A percentile compares a stretch with the other conserved stretches of the same genome.
These are phyloP conservation scores for Lysandra coridon DNA, from an alignment of 2,888 invertebrate species.

Conservation along the genomic window DNA sequence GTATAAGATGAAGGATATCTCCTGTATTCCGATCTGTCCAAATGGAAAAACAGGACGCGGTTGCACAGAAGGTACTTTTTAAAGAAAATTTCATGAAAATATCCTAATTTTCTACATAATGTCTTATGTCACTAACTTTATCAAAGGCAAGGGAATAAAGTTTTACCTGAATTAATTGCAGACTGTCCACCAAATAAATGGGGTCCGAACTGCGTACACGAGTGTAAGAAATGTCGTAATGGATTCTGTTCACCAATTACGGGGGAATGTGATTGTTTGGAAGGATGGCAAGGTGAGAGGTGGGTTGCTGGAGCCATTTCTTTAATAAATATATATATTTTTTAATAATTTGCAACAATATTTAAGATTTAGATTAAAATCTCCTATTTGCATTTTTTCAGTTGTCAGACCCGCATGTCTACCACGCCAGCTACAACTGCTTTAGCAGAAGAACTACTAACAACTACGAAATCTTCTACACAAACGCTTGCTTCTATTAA, in stretches of 20 bases:
- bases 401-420: slow-evolving; percentile 66
- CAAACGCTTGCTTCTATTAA: slow-evolving; percentile 47
- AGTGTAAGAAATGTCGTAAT: slow-evolving; percentile 81
- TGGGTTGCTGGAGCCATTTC: slow-evolving; percentile 68
- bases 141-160: neutral
- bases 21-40: slow-evolving; percentile 83
- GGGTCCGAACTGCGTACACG: slow-evolving; percentile 86
- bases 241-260: slow-evolving; percentile 83
- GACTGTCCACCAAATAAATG: slow-evolving; percentile 85
- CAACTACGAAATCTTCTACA: slow-evolving; percentile 54
- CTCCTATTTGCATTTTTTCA: slow-evolving; percentile 55
- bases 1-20: slow-evolving; percentile 83
- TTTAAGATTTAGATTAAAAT: neutral
- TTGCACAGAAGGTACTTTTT: slow-evolving; percentile 79
- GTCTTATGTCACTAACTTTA: neutral
- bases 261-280: slow-evolving; percentile 84
- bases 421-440: slow-evolving; percentile 55
- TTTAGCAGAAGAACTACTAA: slow-evolving; percentile 63
- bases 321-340: neutral
- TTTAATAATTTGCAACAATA: too few relatives aligned
- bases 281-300: slow-evolving; percentile 86
- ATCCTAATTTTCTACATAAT: neutral
- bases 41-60: slow-evolving; percentile 81
- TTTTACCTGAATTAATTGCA: slow-evolving; percentile 47
- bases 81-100: too few relatives aligned